Evolutionary conservation across 2,888 invertebrate species (phyloP), one percentile per base, ranked within the genome.

Genomic region (Zonitis immaculata): DNA sequence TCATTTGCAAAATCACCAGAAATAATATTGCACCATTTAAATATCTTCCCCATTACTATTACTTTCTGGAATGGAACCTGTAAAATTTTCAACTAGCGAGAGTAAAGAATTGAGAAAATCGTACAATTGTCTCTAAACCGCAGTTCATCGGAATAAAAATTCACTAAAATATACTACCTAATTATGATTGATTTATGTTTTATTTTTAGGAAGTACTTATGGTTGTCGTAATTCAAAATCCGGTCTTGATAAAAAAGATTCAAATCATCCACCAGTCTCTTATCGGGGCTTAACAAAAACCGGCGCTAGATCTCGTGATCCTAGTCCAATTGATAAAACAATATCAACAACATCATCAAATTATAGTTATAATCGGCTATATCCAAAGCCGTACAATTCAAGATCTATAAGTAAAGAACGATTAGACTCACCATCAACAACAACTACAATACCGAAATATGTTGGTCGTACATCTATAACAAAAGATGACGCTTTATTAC

Each of bases 321-420:
- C 80, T 11, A 84, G 82, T 67, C 80, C 83, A 55, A 70, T 73
- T 5, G 71, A 70, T 44, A 69, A 66, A 51, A 79, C 79, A 65
- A 14, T 14, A 32, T 12, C 35, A 3, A 16, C 35, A 2, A 35
- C 80, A 70, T 68, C 58, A 8, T 60, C 64, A 7, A 75, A 78
- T 63, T 80, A 79, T 58, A 80, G 76, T 65, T 79, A 79, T 64
- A 74, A 71, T 46, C 79, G 82, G 71, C 67, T 82, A 39, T 82
- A 82, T 65, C 79, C 82, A 27, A 75, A 79, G 18, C 72, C 69
- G 1, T 69, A 71, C 30, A 66, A n/a, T n/a, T n/a, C 69, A 18
- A 62, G 72, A 57, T 71, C 73, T 4, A 66, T 62, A 9, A 74
- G 74, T 53, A 63, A 73, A 51, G 75, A 76, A 64, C 62, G 68